A percentile compares a stretch with the other conserved stretches of the same genome.
phyloP scores from a whole-genome alignment of 2,888 invertebrate species.

The Labia minor region DNA sequence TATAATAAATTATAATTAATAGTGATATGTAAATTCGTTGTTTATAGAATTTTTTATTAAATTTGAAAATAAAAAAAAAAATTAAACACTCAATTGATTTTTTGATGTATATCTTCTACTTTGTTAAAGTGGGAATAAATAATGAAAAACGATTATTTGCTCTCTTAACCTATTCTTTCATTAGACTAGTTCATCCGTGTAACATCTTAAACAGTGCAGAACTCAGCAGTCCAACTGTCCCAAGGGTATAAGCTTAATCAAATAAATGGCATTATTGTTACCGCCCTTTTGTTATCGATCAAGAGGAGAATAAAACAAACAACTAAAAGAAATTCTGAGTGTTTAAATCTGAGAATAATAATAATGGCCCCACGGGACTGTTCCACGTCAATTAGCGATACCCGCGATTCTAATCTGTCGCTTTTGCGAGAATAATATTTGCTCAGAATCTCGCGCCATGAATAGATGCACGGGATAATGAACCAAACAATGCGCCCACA shows the following conservation, averaged over 20 bases:
- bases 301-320: neutral
- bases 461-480: slow-evolving; percentile 13
- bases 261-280: neutral
- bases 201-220: neutral
- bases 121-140: no score
- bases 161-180: neutral
- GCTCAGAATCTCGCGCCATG: neutral
- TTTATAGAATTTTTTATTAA: no score
- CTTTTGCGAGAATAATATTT: neutral
- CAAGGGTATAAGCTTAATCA: neutral
- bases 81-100: no score
- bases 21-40: no score
- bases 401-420: neutral
- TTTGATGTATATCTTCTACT: no score
- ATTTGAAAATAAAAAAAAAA: no score
- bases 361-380: no score
- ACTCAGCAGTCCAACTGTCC: neutral
- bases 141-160: no score
- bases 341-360: no score
- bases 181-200: neutral
- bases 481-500: neutral
- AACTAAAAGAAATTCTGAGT: no score
- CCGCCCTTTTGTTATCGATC: slow-evolving; percentile 7
- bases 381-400: neutral
- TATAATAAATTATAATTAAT: no score